Percentiles rank a stretch among this genome's conserved stretches.
phyloP scores from a whole-genome alignment of 2,113 vertebrate genomes.

The Macquaria ambigua region DNA sequence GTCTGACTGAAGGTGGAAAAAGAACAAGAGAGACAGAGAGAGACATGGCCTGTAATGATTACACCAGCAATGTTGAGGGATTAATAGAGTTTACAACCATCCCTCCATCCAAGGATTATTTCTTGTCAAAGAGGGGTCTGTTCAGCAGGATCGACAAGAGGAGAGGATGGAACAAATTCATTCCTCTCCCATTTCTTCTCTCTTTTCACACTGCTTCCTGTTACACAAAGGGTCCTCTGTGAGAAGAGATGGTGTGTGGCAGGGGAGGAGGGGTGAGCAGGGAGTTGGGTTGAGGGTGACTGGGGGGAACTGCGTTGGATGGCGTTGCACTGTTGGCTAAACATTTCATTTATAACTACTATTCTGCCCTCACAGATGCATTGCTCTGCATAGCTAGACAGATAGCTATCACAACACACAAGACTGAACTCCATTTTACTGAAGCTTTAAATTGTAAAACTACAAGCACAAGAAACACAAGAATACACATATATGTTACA shows the following conservation, averaged over 20 bases:
- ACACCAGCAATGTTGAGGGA: constrained; percentile 33
- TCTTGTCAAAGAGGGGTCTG: constrained; percentile 68
- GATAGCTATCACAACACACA: neutral
- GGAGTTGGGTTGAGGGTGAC: constrained; percentile 11
- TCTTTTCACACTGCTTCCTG: constrained; percentile 63
- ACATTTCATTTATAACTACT: constrained; percentile 36
- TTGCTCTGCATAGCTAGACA: neutral
- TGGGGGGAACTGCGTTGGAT: constrained; percentile 29
- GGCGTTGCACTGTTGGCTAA: constrained; percentile 32
- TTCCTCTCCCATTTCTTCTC: constrained; percentile 59
- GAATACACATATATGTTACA: neutral
- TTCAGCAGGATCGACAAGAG: constrained; percentile 57
- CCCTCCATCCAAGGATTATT: constrained; percentile 57
- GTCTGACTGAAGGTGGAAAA: constrained; percentile 19
- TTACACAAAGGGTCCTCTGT: constrained; percentile 77
- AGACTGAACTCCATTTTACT: neutral
- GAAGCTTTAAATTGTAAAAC: neutral
- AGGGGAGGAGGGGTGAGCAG: constrained; percentile 7
- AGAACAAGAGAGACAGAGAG: constrained; percentile 3
- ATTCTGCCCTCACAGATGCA: neutral
- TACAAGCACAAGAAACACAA: neutral
- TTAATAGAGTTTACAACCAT: constrained; percentile 63
- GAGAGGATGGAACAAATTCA: constrained; percentile 70
- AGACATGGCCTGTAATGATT: constrained; percentile 53
- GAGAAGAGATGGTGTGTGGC: constrained; percentile 63